Conservation (phyloP, 2,113 vertebrate species). For the Lonchura striata region DNA sequence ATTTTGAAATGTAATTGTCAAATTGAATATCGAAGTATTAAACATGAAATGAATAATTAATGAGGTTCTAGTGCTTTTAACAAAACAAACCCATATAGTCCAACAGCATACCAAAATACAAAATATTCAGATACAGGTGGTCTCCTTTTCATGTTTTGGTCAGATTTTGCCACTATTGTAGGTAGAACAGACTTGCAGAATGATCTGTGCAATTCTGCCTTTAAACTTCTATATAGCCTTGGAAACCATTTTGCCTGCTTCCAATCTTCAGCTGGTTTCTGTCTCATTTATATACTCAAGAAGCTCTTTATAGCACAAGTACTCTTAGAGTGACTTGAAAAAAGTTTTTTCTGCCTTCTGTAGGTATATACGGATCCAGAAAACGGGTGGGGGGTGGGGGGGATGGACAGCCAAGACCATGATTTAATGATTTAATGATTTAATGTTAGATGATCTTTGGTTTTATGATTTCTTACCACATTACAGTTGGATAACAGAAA, state of each 20-base stretch:
- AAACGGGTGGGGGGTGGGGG: background rate
- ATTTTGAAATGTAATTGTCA: background rate
- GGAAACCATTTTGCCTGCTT: background rate
- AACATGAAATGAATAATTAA: background rate
- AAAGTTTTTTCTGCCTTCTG: background rate
- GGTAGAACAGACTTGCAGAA: background rate
- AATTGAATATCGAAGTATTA: background rate
- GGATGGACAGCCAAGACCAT: background rate
- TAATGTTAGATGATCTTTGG: background rate
- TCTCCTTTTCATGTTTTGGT: background rate
- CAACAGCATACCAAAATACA: background rate
- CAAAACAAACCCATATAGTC: background rate
- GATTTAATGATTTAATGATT: background rate
- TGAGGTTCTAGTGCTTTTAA: background rate
- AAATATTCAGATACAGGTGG: background rate
- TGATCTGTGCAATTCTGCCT: fast-evolving
- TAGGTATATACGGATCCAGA: background rate
- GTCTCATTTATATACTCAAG: background rate
- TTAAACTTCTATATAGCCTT: background rate
- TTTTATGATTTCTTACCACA: background rate
- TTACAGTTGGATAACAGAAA: background rate
- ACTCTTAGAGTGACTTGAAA: background rate
- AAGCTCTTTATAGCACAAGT: background rate
- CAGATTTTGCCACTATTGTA: background rate
- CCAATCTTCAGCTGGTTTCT: background rate